A percentile compares a stretch with the other conserved stretches of the same genome.
Conservation (phyloP, 2,113 vertebrate species). For the Paracanthobrama guichenoti region DNA sequence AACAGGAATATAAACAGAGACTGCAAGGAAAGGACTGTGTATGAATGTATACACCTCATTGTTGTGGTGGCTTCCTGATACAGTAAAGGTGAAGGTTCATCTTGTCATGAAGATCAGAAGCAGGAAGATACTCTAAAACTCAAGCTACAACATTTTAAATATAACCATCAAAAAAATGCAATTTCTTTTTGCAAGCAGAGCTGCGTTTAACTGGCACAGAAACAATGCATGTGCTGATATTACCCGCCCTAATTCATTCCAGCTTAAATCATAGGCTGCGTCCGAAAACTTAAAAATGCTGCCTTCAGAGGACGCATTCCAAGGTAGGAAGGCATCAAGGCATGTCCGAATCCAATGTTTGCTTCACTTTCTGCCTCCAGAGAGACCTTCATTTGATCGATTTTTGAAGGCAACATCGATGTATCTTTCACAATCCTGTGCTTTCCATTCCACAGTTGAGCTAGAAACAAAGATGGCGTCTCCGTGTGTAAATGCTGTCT, state of each 20-base stretch:
- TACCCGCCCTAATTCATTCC: neutral
- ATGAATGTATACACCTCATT: neutral
- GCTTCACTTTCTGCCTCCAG: no score
- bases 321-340: no score
- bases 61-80: constrained; percentile 36
- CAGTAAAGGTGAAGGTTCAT: neutral
- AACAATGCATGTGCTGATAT: neutral
- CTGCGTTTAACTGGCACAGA: neutral
- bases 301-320: no score
- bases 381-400: no score
- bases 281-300: no score
- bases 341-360: no score
- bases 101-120: neutral
- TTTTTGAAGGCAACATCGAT: no score
- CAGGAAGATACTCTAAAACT: neutral
- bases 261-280: neutral
- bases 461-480: no score
- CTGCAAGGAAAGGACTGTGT: neutral
- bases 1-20: neutral
- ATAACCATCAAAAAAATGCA: neutral
- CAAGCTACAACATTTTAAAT: neutral
- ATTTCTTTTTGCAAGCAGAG: neutral
- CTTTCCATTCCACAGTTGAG: no score
- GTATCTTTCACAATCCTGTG: no score
- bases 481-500: no score